Base-by-base conservation (phyloP, 2,797 vertebrate species). In the Australoheros facetus region DNA sequence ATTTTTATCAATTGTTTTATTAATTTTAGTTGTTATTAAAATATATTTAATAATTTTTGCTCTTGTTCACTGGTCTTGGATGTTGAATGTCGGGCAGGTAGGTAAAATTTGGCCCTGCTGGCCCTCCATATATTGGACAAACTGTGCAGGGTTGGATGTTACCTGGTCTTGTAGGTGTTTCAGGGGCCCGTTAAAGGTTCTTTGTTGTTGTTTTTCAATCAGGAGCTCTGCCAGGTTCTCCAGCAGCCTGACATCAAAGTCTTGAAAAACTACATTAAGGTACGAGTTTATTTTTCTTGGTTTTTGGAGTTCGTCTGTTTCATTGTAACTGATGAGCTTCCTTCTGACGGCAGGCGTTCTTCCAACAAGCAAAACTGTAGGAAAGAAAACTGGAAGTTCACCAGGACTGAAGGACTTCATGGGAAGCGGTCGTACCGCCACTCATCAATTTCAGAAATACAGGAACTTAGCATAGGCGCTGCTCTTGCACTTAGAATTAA, bases 241-340 rank as follows among this genome's bases (percentile, higher is more conserved):
- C 97, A 99, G 92, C 98, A 99, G 85, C 97, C 97, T 14, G 98
- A 99, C 89, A 89, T 96, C 86, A 99, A 99, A 94, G 97, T 99
- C 85, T 96, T 99, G 93, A 99, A 99, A 92, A 99, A 95, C 93
- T 99, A 99, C 95, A 96, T 99, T 83, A 99, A 99, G 98, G 98
- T 99, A 93, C 3, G 48, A 17, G 1, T 11, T 1, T n/a, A 28
- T 10, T 39, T 76, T 42, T 28, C 23, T 48, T 48, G 8, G 39
- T 48, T 48, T 28, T 48, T 17, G 0, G 6, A 30, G 16, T 51
- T 51, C 10, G 30, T 17, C 64, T 19, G 16, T 66, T 66, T 66
- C 16, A 28, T 19, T 66, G 45, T 42, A 45, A 66, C 39, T 48
- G 39, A 66, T 48, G 26, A 69, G 32, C 39, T 17, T 56, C 26